Base-by-base conservation (phyloP, 2,888 invertebrate species). In the Nowickia ferox region DNA sequence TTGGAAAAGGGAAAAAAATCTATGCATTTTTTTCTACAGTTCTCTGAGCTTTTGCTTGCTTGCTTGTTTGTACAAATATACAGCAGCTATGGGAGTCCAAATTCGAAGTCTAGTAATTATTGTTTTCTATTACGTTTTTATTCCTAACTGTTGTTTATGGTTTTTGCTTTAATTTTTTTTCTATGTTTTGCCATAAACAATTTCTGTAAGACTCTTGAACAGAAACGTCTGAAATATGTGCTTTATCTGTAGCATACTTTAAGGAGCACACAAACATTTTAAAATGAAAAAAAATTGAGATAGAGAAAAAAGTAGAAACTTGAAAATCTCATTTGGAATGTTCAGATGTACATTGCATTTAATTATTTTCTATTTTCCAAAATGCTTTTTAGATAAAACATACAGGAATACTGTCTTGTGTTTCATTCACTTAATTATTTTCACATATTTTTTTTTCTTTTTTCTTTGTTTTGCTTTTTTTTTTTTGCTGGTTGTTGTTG, bases 351-450 rank as follows among this genome's bases (percentile, higher is more conserved):
- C 48, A 66, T 77, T 86, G 78, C 85, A 86, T 86, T 86, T 86
- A 82, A 86, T 86, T 86, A 82, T 78, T 86, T 77, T 75, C 78
- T 53, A 66, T 86, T 65, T 75, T 75, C 42, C 38, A 44, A 65
- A 78, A 40, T 85, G 51, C 51, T 79, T 59, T 59, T 65, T 6
- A 74, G n/a, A 59, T 44, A 71, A 44, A 46, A 77, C 57, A 69
- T 71, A 51, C 59, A 78, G 57, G 63, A 69, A 71, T 82, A 66
- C 30, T 61, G 17, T 69, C 19, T 55, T 84, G 30, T 46, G 15
- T 46, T 55, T 79, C 40, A 79, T 79, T 72, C 40, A 72, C 65
- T 79, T 72, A 79, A 72, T 72, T 79, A 78, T 57, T 65, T 71
- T 66, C 71, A 19, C 30, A 30, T 30, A 6, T 30, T 30, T 30